Conservation (phyloP, 2,113 vertebrate species). For the Upupa epops region DNA sequence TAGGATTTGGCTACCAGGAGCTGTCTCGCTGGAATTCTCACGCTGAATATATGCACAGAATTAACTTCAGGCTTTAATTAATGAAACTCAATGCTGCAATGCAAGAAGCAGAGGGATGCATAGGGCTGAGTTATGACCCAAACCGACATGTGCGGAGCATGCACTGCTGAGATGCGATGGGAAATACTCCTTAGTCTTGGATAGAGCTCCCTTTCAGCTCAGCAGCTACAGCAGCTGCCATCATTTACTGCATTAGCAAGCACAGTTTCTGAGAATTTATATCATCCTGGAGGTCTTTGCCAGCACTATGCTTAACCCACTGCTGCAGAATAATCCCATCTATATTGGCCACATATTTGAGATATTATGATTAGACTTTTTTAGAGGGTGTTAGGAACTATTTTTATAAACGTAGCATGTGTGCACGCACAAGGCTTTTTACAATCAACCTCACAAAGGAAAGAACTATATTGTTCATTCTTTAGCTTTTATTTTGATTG, state of each 20-base stretch:
- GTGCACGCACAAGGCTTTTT: slow-evolving; percentile 10
- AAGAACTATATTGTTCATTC: slow-evolving; percentile 1
- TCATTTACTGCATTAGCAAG: slow-evolving; percentile 54
- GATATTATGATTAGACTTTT: slow-evolving; percentile 53
- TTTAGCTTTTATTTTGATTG: neutral
- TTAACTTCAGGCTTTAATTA: neutral
- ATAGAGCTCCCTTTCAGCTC: slow-evolving; percentile 56
- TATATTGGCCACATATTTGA: slow-evolving; percentile 59
- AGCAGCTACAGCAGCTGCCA: slow-evolving; percentile 62
- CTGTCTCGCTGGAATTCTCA: neutral
- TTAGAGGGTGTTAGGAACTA: slow-evolving; percentile 56
- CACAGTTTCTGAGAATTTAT: slow-evolving; percentile 59
- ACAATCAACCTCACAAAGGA: slow-evolving; percentile 10
- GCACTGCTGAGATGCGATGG: slow-evolving; percentile 24
- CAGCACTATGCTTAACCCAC: slow-evolving; percentile 54
- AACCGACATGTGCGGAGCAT: slow-evolving; percentile 32
- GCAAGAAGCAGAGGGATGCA: neutral
- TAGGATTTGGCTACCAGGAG: neutral
- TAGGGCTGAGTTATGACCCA: neutral
- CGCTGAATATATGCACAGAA: neutral
- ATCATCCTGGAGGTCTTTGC: slow-evolving; percentile 17
- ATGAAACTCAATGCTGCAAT: neutral
- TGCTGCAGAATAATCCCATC: slow-evolving; percentile 37
- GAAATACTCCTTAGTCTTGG: slow-evolving; percentile 53
- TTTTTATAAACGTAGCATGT: slow-evolving; percentile 43